phyloP scores from a whole-genome alignment of 2,113 vertebrate genomes.

The Cavia porcellus region DNA sequence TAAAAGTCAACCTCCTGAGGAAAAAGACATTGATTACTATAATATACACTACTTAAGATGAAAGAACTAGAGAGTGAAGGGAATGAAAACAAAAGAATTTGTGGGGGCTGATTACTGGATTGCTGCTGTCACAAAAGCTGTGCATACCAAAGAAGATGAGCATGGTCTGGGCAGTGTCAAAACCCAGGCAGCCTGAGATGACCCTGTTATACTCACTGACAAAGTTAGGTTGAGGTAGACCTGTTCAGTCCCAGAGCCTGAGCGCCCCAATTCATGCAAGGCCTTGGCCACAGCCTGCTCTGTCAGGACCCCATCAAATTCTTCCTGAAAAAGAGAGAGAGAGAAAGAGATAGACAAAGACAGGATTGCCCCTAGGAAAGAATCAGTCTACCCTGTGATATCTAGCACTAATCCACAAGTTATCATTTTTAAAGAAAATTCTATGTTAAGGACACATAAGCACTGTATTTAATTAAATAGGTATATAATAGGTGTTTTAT shows the following conservation, averaged over 20 bases:
- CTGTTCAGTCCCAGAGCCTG: conserved; percentile 88
- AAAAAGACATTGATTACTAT: conserved; percentile 66
- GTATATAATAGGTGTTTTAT: not conserved
- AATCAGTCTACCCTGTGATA: not conserved
- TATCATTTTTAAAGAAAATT: not conserved
- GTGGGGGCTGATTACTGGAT: not conserved
- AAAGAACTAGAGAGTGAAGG: conserved; percentile 36
- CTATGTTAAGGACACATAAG: not conserved
- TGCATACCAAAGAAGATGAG: not conserved
- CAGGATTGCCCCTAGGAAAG: not conserved
- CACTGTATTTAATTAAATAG: not conserved
- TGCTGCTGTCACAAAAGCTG: not conserved
- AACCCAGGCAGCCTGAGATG: not conserved
- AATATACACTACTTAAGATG: conserved; percentile 57
- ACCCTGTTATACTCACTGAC: conserved; percentile 89
- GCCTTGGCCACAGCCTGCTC: conserved; percentile 86
- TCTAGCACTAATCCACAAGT: not conserved
- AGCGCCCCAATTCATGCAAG: conserved; percentile 88
- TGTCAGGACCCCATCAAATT: conserved; percentile 87
- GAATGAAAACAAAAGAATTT: conserved; percentile 60
- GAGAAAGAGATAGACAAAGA: not conserved
- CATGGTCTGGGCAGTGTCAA: not conserved
- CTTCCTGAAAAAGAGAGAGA: conserved; percentile 73
- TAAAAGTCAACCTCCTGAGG: conserved; percentile 71
- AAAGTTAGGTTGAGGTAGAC: conserved; percentile 90